These are phyloP conservation scores for Drosophila novamexicana DNA, from an alignment of 1,140 invertebrate species.

Conservation along the genomic window DNA sequence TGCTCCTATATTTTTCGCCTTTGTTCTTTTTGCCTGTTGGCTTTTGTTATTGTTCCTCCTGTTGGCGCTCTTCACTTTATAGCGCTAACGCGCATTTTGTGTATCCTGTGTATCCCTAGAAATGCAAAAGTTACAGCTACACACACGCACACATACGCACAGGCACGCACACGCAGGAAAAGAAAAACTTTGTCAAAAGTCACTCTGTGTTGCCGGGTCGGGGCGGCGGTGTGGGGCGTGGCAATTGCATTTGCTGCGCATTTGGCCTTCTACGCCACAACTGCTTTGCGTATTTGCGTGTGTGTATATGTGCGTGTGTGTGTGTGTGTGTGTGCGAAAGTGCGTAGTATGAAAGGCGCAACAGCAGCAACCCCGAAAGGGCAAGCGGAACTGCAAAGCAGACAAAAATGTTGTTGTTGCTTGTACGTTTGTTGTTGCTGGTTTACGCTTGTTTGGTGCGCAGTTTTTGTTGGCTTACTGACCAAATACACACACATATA, in stretches of 20 bases:
- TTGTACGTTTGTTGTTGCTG: slow-evolving; percentile 4
- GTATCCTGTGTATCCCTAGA: slow-evolving; percentile 47
- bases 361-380: slow-evolving; percentile 40
- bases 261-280: slow-evolving; percentile 72
- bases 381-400: slow-evolving; percentile 11
- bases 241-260: slow-evolving; percentile 79
- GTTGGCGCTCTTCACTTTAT: slow-evolving; percentile 25
- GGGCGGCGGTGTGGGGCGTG: slow-evolving; percentile 62
- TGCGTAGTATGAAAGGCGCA: slow-evolving; percentile 51
- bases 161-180: slow-evolving; percentile 1
- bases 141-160: slow-evolving; percentile 27
- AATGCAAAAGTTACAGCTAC: slow-evolving; percentile 31
- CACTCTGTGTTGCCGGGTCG: slow-evolving; percentile 1
- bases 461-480: slow-evolving; percentile 58
- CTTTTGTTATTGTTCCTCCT: slow-evolving; percentile 31
- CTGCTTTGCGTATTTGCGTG: slow-evolving; percentile 17
- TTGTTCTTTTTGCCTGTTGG: not conserved
- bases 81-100: slow-evolving; percentile 47
- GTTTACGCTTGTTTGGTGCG: slow-evolving; percentile 24
- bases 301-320: slow-evolving; percentile 10
- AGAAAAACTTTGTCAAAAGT: slow-evolving; percentile 5
- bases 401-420: slow-evolving; percentile 12
- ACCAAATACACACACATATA: slow-evolving; percentile 43
- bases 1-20: not conserved
- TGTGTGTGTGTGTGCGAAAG: slow-evolving; percentile 38